Evolutionary conservation across 2,888 invertebrate species (phyloP).

Genomic region (Polydrusus cervinus): DNA sequence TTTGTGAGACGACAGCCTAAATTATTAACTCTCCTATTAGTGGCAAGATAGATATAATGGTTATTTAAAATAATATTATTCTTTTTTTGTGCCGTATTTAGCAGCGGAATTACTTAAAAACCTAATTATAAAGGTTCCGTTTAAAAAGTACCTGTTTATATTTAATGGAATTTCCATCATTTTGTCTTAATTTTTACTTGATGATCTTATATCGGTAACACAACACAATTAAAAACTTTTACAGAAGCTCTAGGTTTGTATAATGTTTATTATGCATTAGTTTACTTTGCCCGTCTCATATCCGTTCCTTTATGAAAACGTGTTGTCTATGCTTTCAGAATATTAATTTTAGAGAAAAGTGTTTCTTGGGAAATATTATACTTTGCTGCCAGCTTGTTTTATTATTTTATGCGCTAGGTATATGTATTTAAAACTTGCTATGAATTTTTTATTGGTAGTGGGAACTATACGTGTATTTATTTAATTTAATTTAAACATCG

Average conservation of each 20-base stretch:
- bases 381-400: conserved; percentile 17
- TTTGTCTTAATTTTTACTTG: neutral
- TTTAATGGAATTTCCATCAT: neutral
- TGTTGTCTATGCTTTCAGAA: conserved; percentile 30
- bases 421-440: conserved; percentile 48
- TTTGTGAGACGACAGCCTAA: too few species aligned
- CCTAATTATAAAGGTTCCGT: too few species aligned
- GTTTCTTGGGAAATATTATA: conserved; percentile 29
- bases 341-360: conserved; percentile 29
- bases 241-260: conserved; percentile 14
- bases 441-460: conserved; percentile 36
- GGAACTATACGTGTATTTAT: too few species aligned
- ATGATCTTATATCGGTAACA: conserved; percentile 1
- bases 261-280: conserved; percentile 31
- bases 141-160: too few species aligned
- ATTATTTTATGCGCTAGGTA: conserved; percentile 18
- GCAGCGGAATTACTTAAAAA: too few species aligned
- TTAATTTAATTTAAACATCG: too few species aligned
- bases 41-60: too few species aligned
- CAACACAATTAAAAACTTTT: conserved; percentile 24
- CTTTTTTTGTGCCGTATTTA: too few species aligned
- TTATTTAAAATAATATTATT: too few species aligned
- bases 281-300: conserved; percentile 27
- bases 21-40: too few species aligned
- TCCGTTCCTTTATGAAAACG: conserved; percentile 31